These are phyloP conservation scores for Chrysocyon brachyurus DNA, from an alignment of 2,797 vertebrate genomes.

Conservation along the genomic window DNA sequence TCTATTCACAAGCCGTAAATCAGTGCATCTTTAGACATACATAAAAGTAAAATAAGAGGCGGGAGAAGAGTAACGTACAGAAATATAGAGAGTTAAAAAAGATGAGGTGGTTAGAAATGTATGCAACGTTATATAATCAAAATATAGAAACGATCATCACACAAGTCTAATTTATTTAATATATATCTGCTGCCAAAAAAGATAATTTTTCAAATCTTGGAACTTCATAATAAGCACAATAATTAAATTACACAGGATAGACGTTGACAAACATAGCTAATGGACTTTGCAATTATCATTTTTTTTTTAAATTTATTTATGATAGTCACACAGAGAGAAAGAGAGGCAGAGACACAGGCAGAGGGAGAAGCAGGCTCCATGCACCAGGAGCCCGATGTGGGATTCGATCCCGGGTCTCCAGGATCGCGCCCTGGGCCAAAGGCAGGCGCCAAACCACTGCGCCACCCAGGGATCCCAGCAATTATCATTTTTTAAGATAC, in stretches of 20 bases:
- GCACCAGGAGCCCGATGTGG: no score
- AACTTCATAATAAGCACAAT: constrained; percentile 52
- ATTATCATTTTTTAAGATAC: constrained; percentile 66
- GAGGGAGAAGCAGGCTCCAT: no score
- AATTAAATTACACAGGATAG: constrained; percentile 57
- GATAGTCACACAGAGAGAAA: no score
- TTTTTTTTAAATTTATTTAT: no score
- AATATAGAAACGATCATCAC: background rate
- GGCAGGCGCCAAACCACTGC: no score
- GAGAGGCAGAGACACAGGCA: no score
- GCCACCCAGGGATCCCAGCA: no score
- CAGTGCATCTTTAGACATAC: background rate
- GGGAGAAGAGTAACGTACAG: background rate
- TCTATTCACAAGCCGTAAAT: background rate
- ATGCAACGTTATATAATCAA: background rate
- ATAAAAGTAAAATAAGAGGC: background rate
- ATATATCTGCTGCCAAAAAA: background rate
- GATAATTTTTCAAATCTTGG: constrained; percentile 57
- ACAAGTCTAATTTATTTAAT: constrained; percentile 39
- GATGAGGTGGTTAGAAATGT: background rate
- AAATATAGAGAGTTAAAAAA: background rate
- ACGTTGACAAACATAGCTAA: constrained; percentile 6
- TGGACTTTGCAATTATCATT: constrained; percentile 50
- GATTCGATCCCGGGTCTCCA: no score
- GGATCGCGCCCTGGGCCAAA: no score